Base-by-base conservation (phyloP, 23 tunicate genomes). In the Halocynthia roretzi region DNA sequence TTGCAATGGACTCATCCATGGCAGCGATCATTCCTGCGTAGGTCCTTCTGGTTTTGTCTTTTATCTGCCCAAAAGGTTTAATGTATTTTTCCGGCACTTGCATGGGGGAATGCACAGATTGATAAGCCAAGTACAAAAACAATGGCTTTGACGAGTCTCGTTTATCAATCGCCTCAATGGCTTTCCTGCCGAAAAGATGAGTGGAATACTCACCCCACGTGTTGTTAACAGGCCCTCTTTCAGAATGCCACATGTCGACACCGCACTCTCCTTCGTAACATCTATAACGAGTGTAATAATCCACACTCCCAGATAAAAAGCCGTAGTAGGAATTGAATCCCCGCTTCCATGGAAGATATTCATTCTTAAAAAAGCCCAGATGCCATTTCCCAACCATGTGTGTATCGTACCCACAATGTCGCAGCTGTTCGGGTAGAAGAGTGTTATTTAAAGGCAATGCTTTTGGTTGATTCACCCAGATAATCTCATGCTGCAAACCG, bases 21-120 rank as follows among this genome's bases (percentile, higher is more conserved):
- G 86, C 93, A 23, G 87, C 76, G 17, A 91, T 93, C 98, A 91
- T 91, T n/a, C 92, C 98, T 15, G 84, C 98, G 75, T 91, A 91
- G 21, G 49, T 78, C 21, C 83, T 72, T 50, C 77, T 52, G 8
- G n/a, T 50, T 68, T 50, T 23, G 70, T 68, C n/a, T 53, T 71
- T 79, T 10, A 85, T 85, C 51, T 67, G 63, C 17, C 75, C 62
- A 57, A 80, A 85, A 7, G 81, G 89, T 52, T 76, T 51, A 5
- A 63, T 66, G 62, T 88, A 88, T 8, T 54, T 8, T 7, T 71
- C 85, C 8, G 95, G 95, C 6, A 79, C 95, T 77, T 87, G 79
- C 53, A 87, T 14, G 22, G 88, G 94, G 51, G 71, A 40, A 77
- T 87, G 94, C 52, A 87, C 94, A 31, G 94, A 87, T 48, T 87